Evolutionary conservation across 92 coral and sea anemone genomes (phyloP), one percentile per base, ranked within the genome.

Genomic region (Blastomussa wellsi): DNA sequence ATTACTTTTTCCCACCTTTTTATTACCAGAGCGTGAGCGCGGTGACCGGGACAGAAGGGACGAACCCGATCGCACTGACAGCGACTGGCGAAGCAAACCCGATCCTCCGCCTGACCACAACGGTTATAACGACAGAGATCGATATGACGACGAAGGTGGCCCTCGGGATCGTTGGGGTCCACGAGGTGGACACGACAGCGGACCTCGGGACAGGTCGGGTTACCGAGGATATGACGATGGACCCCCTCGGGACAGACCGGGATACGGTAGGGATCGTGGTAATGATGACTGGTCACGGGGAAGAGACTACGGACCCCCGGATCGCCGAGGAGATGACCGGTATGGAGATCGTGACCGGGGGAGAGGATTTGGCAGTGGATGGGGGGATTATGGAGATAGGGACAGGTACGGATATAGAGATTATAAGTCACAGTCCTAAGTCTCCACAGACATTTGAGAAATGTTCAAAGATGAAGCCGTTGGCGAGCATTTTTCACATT

Each of bases 81-180:
- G 94, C 7, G 96, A 96, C 66, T 96, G 99, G 99, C 93, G 99
- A 52, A 90, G 91, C 24, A 89, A 72, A 57, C 86, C 98, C 13
- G 95, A 89, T 3, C 68, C 90, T 52, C n/a, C 52, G 17, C 48
- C 78, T 0, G 60, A 74, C 73, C 80, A 83, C n/a, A 83, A 83
- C 12, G 87, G 87, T 13, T 60, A 48, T 28, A 72, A 76, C 68
- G 81, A 87, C 77, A 80, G 89, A 76, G 89, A 83, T 62, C 86
- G 85, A 76, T 82, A 62, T 76, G 20, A 81, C 77, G 79, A 83
- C 31, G 79, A 90, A 65, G 82, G 57, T 42, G 88, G 83, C 73
- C 68, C 86, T 39, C 81, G 93, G 24, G 95, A 92, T 83, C 84
- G 88, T 20, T 80, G 65, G 79, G 79, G 86, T n/a, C 37, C 38